Evolutionary conservation across 2,797 vertebrate species (phyloP), one percentile per base, ranked within the genome.

Genomic region (Oreochromis mossambicus): DNA sequence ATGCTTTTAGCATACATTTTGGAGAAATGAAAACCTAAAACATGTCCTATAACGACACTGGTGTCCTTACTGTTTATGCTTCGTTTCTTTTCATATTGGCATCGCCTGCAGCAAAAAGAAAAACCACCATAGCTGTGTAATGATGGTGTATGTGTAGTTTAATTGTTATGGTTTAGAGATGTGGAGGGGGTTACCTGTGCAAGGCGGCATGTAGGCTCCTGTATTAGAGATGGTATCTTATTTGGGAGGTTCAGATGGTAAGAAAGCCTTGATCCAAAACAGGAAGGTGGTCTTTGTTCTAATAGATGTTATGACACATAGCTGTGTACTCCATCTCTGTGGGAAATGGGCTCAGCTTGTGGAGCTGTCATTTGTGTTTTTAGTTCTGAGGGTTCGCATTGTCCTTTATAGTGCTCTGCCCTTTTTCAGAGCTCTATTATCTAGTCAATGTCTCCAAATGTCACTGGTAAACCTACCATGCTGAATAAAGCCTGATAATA

Each of bases 251-350:
- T 85, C 48, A 88, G 82, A 85, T 83, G 15, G 38, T 70, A 85
- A 85, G 83, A 87, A 88, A 82, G 79, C 77, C 79, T 51, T 68
- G 79, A 91, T 91, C 92, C 75, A 14, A 88, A 88, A 82, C 88
- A 92, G 89, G 91, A 92, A 91, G 90, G 58, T 75, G 77, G 88
- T 86, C 84, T 94, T 91, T 86, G 91, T 91, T 92, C 41, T 92
- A 90, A 92, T 88, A 48, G 90, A 85, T 94, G 92, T 95, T 94
- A 89, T 93, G 90, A 90, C 91, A 87, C 80, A 75, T 19, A 43
- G 50, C 36, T 63, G 82, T 88, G 79, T 81, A 38, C 32, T 81
- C 51, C 29, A 21, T 81, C 82, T 77, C 86, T 88, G 86, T 90
- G 91, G 89, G 90, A 92, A 90, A 88, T 73, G 13, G 61, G 79